Evolutionary conservation across 2,797 vertebrate species (phyloP).

Genomic region (Acanthis flammea): DNA sequence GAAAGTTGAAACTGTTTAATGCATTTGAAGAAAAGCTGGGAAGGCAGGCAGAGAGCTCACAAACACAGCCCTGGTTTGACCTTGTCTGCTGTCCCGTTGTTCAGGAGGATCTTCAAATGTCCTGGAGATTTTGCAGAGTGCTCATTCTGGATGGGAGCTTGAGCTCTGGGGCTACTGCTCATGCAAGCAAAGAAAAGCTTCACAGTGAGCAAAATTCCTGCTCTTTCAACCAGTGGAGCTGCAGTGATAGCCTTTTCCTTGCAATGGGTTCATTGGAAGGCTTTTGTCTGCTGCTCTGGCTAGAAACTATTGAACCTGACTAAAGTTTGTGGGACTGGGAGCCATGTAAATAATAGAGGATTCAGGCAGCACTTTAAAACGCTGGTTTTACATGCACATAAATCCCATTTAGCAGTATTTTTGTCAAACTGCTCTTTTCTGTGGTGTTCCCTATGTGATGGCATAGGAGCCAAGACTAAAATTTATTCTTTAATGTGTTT

Average conservation of each 20-base stretch:
- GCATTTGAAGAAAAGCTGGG: background rate
- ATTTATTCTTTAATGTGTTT: background rate
- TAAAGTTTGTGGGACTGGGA: background rate
- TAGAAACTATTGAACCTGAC: background rate
- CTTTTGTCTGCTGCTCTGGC: background rate
- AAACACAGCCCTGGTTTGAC: background rate
- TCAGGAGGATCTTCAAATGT: background rate
- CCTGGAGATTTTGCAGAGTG: background rate
- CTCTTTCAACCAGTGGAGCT: background rate
- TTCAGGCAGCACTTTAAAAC: background rate
- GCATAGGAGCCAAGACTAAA: background rate
- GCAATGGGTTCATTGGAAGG: background rate
- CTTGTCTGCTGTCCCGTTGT: background rate
- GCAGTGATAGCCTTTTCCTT: background rate
- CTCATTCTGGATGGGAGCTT: background rate
- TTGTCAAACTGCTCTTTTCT: background rate
- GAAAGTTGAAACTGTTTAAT: background rate
- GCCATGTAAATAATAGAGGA: background rate
- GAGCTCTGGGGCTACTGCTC: background rate
- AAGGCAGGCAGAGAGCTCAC: background rate
- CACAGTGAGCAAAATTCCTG: background rate
- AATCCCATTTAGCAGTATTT: background rate
- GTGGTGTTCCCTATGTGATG: background rate
- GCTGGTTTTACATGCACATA: background rate
- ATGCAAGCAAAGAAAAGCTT: background rate